Base-by-base conservation (phyloP, 2,888 invertebrate genomes). In the Aleiodes testaceus region DNA sequence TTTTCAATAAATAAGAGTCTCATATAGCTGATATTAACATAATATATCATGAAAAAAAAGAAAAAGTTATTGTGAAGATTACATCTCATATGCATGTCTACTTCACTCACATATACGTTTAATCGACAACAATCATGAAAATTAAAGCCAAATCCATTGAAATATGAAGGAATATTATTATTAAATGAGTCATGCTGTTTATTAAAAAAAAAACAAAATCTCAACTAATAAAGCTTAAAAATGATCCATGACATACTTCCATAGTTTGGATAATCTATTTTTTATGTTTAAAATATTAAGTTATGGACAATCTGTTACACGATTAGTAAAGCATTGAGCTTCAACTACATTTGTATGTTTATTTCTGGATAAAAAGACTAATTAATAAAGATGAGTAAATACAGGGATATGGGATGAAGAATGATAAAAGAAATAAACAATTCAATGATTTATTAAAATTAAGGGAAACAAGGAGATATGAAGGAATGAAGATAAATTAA, bases 401-500 rank as follows among this genome's bases (percentile, higher is more conserved):
- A 36, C 7, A 11, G 36, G 36, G 11, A 36, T 36, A 36, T 36
- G 36, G 9, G 36, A 36, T 36, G 11, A 36, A 9, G 7, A 36
- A 36, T 3, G 5, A 36, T 11, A 36, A 7, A 36, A 36, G 6
- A 36, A 9, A 36, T 2, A 36, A 36, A 36, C 2, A 0, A 36
- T 36, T 36, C 36, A 36, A 36, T 36, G 36, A 36, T 36, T 16
- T 26, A 36, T 9, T 16, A 18, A 63, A 36, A 12, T 47, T 36
- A 22, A 67, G 36, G 36, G 36, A 45, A 30, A n/a, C 30, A 11
- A 36, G 7, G 36, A 36, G 9, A 11, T 22, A 42, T 50, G 66
- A 69, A 67, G 45, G 66, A 44, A 52, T 44, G 61, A 70, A 70
- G 72, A 72, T 70, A 73, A 74, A 72, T 68, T 72, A 74, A 73